phyloP scores from a whole-genome alignment of 2,113 vertebrate species.

The Micromys minutus region DNA sequence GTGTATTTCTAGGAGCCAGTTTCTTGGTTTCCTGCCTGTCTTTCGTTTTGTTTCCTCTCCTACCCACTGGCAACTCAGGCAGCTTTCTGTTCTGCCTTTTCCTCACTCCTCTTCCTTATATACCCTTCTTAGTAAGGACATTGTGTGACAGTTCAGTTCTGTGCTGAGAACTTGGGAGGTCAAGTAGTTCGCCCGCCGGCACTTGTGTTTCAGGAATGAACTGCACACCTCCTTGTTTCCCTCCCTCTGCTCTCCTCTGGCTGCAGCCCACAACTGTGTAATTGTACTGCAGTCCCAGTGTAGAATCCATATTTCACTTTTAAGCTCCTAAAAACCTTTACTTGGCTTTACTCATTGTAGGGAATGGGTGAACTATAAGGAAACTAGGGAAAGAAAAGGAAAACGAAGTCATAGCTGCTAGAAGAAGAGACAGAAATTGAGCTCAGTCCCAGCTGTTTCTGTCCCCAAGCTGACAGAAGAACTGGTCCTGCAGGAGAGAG shows the following conservation, averaged over 20 bases:
- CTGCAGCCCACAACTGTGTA: too few species aligned
- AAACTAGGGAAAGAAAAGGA: slow-evolving; percentile 17
- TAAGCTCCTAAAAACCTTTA: neutral
- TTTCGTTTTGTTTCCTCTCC: neutral
- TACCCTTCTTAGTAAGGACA: neutral
- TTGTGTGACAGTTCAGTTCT: neutral
- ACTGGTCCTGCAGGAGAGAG: neutral
- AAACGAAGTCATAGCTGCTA: neutral
- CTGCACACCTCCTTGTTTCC: neutral
- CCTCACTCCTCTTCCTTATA: neutral
- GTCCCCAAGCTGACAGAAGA: neutral
- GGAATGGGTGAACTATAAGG: neutral
- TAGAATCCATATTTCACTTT: slow-evolving; percentile 11
- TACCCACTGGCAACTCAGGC: neutral
- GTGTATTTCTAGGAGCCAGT: neutral
- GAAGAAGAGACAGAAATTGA: neutral
- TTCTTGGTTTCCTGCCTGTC: neutral
- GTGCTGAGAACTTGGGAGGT: neutral
- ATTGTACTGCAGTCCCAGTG: neutral
- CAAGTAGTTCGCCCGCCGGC: neutral
- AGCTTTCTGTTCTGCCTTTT: neutral
- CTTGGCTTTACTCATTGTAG: slow-evolving; percentile 36
- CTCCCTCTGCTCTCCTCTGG: too few species aligned
- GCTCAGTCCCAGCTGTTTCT: neutral
- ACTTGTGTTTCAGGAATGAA: neutral